Conservation (phyloP, 2,113 vertebrate species). For the Clinocottus analis region DNA sequence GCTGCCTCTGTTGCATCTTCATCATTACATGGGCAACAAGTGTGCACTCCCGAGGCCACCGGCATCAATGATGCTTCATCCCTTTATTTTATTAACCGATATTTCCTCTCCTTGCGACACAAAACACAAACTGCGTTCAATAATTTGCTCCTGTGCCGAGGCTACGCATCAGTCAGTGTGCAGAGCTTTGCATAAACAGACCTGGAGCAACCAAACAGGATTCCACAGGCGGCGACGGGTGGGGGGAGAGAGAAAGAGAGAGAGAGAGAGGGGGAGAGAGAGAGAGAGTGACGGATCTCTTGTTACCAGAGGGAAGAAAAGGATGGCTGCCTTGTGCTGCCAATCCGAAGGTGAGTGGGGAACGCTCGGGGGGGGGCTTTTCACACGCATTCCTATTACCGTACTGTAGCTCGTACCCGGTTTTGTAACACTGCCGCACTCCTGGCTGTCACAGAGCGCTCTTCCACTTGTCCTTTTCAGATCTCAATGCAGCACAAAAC, state of each 20-base stretch:
- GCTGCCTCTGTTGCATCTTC: conserved; percentile 54
- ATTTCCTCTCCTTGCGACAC: not conserved
- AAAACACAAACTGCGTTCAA: conserved; percentile 39
- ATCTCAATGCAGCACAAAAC: conserved; percentile 8
- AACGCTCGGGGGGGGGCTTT: conserved; percentile 18
- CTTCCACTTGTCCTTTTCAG: conserved; percentile 17
- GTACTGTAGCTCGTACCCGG: conserved; percentile 13
- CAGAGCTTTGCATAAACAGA: conserved; percentile 30
- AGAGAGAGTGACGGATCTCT: not conserved
- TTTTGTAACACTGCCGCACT: conserved; percentile 27
- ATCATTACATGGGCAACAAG: conserved; percentile 58
- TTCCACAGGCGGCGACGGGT: conserved; percentile 6
- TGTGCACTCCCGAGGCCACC: conserved; percentile 44
- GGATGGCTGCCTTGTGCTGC: conserved; percentile 40
- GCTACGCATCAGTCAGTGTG: conserved; percentile 31
- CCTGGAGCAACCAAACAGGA: conserved; percentile 42
- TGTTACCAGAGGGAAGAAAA: conserved; percentile 27
- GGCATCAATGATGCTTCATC: conserved; percentile 22
- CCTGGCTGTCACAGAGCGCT: not conserved
- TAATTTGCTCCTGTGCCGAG: conserved; percentile 31
- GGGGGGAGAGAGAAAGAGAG: too few relatives aligned
- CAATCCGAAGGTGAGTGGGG: conserved; percentile 16
- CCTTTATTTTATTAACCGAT: conserved; percentile 31
- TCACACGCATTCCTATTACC: conserved; percentile 11
- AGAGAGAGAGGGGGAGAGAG: too few relatives aligned